phyloP scores from a whole-genome alignment of 2,113 vertebrate species.

The Tautogolabrus adspersus region DNA sequence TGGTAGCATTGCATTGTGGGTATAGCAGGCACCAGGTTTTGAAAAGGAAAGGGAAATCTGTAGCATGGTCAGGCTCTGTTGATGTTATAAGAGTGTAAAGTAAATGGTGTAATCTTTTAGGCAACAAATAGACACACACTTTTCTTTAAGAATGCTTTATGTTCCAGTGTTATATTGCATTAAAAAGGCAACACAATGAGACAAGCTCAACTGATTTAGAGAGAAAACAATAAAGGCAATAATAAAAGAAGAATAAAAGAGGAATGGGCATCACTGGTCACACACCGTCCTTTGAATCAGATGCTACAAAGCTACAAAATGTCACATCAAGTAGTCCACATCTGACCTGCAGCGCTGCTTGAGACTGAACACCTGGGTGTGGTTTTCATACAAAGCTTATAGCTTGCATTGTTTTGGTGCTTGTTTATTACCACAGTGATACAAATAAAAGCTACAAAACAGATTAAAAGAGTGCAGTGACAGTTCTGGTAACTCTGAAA shows the following conservation, averaged over 20 bases:
- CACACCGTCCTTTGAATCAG: neutral
- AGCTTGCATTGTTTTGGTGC: constrained; percentile 57
- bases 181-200: constrained; percentile 66
- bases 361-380: constrained; percentile 11
- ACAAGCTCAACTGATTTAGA: constrained; percentile 47
- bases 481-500: constrained; percentile 28
- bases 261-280: constrained; percentile 36
- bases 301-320: neutral
- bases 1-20: no score
- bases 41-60: no score
- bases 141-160: constrained; percentile 71
- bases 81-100: neutral
- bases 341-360: constrained; percentile 42
- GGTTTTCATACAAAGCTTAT: constrained; percentile 25
- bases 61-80: no score
- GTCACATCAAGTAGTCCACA: constrained; percentile 21
- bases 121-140: constrained; percentile 3
- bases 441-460: constrained; percentile 17
- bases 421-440: constrained; percentile 23
- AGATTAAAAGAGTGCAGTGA: constrained; percentile 40
- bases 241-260: constrained; percentile 25
- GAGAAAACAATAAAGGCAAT: constrained; percentile 40
- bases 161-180: constrained; percentile 44
- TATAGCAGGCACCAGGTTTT: no score
- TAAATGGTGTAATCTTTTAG: neutral